These are phyloP conservation scores for Columba livia DNA, from an alignment of 2,113 vertebrate species.

Conservation along the genomic window DNA sequence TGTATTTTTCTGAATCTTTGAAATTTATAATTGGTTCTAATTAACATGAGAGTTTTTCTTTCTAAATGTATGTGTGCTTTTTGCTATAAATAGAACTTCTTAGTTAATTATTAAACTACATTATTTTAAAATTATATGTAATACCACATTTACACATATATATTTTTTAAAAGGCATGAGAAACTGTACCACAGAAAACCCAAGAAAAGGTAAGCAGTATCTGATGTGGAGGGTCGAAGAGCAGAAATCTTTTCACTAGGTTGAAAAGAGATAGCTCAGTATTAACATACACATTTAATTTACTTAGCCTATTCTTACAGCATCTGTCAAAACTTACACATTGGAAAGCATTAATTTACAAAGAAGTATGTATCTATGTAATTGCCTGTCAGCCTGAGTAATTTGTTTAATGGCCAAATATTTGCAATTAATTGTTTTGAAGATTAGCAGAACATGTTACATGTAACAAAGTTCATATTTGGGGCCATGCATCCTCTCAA, in stretches of 20 bases:
- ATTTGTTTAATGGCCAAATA: slow-evolving; percentile 50
- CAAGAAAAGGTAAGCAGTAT: neutral
- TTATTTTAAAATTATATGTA: neutral
- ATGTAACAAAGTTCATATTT: neutral
- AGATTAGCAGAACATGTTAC: slow-evolving; percentile 45
- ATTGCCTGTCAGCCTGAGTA: slow-evolving; percentile 16
- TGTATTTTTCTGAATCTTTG: neutral
- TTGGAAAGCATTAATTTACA: neutral
- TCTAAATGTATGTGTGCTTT: neutral
- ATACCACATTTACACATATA: neutral
- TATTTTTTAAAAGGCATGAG: neutral
- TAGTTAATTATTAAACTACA: neutral
- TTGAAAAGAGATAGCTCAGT: neutral
- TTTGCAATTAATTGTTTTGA: slow-evolving; percentile 58
- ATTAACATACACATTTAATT: neutral
- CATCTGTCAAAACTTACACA: neutral
- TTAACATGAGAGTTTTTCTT: neutral
- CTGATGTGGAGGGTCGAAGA: neutral
- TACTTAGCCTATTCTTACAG: neutral
- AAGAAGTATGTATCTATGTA: neutral
- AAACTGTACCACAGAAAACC: neutral
- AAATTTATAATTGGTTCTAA: neutral
- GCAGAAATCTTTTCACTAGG: neutral
- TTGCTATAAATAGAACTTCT: neutral
- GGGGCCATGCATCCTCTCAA: neutral